Conservation (phyloP, 2,797 vertebrate genomes). For the Adrianichthys oophorus region DNA sequence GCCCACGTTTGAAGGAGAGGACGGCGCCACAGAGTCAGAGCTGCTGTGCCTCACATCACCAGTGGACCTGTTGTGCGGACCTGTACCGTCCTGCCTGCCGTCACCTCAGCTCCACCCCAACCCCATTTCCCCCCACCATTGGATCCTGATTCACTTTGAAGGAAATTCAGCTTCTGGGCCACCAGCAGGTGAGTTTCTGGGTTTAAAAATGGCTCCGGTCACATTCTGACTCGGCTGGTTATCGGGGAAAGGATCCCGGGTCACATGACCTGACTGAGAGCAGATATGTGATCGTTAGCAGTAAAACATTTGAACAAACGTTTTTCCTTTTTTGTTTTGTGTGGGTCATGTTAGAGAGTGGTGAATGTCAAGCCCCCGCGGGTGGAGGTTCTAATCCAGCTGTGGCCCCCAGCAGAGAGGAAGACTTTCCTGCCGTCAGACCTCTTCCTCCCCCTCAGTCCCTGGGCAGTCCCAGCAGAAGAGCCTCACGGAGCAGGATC, state of each 20-base stretch:
- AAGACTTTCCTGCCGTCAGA: slow-evolving; percentile 18
- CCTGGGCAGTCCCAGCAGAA: slow-evolving; percentile 86
- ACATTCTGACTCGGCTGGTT: background rate
- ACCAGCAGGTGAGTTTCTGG: slow-evolving; percentile 47
- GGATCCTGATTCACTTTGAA: slow-evolving; percentile 91
- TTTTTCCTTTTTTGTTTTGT: background rate
- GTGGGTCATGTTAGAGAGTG: slow-evolving; percentile 36
- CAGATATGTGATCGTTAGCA: no score
- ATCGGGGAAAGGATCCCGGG: no score
- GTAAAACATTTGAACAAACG: no score
- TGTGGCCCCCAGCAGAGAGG: slow-evolving; percentile 18
- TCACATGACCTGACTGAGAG: background rate
- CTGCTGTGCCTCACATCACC: slow-evolving; percentile 85
- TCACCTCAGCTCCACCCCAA: slow-evolving; percentile 94
- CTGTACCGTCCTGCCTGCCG: slow-evolving; percentile 92
- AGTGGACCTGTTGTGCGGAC: slow-evolving; percentile 91
- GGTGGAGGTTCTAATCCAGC: slow-evolving; percentile 11
- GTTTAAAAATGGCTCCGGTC: background rate
- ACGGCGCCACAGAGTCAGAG: slow-evolving; percentile 79
- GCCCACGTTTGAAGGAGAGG: slow-evolving; percentile 57
- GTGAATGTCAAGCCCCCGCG: slow-evolving; percentile 13
- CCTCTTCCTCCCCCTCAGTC: slow-evolving; percentile 11
- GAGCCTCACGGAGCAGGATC: slow-evolving; percentile 85
- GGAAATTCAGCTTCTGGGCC: slow-evolving; percentile 51
- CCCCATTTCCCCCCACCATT: slow-evolving; percentile 80